Evolutionary conservation across 1,140 invertebrate genomes (phyloP), one percentile per base, ranked within the genome.

Genomic region (Sycobia sp.): DNA sequence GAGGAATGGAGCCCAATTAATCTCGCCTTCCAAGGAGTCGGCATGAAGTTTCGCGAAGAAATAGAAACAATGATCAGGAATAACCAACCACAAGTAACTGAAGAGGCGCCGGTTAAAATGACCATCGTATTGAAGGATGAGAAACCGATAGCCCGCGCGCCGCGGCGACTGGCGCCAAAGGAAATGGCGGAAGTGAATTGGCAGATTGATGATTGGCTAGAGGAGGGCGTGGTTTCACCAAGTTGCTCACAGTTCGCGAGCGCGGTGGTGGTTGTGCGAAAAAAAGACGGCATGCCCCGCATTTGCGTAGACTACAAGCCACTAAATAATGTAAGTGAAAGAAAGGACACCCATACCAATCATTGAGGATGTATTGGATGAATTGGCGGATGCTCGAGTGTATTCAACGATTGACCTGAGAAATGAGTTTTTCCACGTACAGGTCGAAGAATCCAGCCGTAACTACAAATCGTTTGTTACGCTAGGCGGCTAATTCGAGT

Each of bases 341-440:
- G n/a, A n/a, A n/a, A n/a, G n/a, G n/a, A n/a, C n/a, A n/a, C n/a
- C n/a, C n/a, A n/a, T n/a, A n/a, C n/a, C n/a, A n/a, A n/a, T n/a
- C n/a, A n/a, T n/a, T n/a, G n/a, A n/a, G n/a, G n/a, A n/a, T n/a
- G n/a, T n/a, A n/a, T n/a, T n/a, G n/a, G n/a, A n/a, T n/a, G n/a
- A n/a, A n/a, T n/a, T n/a, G n/a, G n/a, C n/a, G n/a, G n/a, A n/a
- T n/a, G n/a, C n/a, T n/a, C n/a, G n/a, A n/a, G n/a, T n/a, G n/a
- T n/a, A n/a, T n/a, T 71, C 58, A 9, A 71, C 67, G 11, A 46
- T 82, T 9, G 78, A 80, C 62, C 25, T 79, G 38, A 70, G 61
- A 46, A 68, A 70, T 47, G 78, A 74, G 9, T 83, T 73, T 64
- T 73, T 71, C 53, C 77, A 82, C 46, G 66, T 81, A 1, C 32